Evolutionary conservation across 2,797 vertebrate genomes (phyloP), one percentile per base, ranked within the genome.

Genomic region (Oryzias dopingdopingensis): DNA sequence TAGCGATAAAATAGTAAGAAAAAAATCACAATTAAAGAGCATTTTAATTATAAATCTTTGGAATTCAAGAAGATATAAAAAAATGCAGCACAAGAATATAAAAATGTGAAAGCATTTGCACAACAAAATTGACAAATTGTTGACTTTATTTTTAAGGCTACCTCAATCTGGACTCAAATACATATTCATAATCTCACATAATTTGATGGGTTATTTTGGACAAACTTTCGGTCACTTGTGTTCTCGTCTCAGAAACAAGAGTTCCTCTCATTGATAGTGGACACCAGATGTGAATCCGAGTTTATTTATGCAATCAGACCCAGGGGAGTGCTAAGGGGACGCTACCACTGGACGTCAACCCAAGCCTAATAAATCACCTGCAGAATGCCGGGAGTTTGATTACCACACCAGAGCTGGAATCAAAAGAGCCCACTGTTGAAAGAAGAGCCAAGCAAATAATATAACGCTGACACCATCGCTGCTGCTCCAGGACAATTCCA

Each of bases 401-500:
- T 78, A 77, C 74, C 3, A 51, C 59, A 67, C 56, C 63, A 22
- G 75, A 61, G 59, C 70, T 77, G 74, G 60, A 86, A 76, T 73
- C 59, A 65, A 69, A 81, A 70, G 72, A 79, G 71, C 63, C 65
- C 4, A 4, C 67, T 64, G 79, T 57, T 83, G 84, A 88, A 79
- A 85, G 80, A 86, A 29, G 65, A 83, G 77, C 77, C 70, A 73
- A 84, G 76, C 79, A 79, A 82, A 85, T 79, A 81, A 73, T 73
- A 72, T 64, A 65, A 72, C 73, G 49, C 37, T 17, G 57, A 76
- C 65, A 76, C 70, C 49, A 72, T 85, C 80, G 54, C 62, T 47
- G 70, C 69, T 40, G 32, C 53, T 52, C 52, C 58, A 67, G 48
- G 67, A 67, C 76, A 54, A 15, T n/a, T 63, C 43, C 49, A 60